phyloP scores from a whole-genome alignment of 2,113 vertebrate genomes.

The Glaucidium brasilianum region DNA sequence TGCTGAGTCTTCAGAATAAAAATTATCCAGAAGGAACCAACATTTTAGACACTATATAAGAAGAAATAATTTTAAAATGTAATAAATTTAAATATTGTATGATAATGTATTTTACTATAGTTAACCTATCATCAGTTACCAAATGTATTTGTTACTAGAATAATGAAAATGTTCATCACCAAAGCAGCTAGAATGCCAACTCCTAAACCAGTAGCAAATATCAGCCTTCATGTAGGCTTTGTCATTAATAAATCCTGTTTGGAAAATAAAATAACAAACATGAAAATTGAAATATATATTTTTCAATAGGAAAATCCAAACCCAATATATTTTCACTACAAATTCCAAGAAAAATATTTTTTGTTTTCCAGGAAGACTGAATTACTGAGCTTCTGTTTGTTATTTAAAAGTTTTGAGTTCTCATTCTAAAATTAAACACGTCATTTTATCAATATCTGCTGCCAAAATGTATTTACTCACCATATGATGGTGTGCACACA shows the following conservation, averaged over 20 bases:
- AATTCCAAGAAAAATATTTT: neutral
- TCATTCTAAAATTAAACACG: neutral
- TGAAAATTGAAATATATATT: neutral
- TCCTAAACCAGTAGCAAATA: neutral
- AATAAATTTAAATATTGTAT: neutral
- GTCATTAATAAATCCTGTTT: neutral
- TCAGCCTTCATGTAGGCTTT: neutral
- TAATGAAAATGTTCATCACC: neutral
- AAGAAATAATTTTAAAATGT: neutral
- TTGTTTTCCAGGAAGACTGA: neutral
- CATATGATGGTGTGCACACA: neutral
- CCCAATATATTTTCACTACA: neutral
- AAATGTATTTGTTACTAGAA: neutral
- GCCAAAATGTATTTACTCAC: neutral
- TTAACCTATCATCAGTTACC: neutral
- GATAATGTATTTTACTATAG: neutral
- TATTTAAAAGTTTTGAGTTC: neutral
- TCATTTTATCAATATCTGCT: neutral
- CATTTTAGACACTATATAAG: neutral
- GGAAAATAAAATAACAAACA: neutral
- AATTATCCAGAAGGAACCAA: neutral
- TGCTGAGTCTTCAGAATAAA: neutral
- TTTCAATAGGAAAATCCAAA: neutral
- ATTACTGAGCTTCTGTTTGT: neutral
- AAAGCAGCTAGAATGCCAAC: neutral